phyloP scores from a whole-genome alignment of 2,888 invertebrate species.

The Chydorus sphaericus region DNA sequence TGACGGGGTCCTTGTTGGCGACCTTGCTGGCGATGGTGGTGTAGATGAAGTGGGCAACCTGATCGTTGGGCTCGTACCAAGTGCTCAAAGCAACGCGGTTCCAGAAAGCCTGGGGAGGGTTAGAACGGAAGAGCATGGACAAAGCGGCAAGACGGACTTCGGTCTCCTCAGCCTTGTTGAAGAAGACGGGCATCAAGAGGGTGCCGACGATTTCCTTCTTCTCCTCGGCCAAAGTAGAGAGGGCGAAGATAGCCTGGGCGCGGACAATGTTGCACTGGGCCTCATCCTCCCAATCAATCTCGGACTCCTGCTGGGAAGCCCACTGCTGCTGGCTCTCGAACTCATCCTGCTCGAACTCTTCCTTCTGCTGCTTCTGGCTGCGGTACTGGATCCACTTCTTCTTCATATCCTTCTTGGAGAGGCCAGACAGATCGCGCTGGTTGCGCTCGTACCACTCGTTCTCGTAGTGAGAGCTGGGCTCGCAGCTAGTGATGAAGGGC shows the following conservation, averaged over 20 bases:
- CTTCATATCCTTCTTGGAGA: slow-evolving; percentile 9
- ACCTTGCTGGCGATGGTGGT: slow-evolving; percentile 23
- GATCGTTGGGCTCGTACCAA: slow-evolving; percentile 25
- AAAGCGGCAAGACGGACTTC: slow-evolving; percentile 27
- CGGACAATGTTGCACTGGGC: slow-evolving; percentile 13
- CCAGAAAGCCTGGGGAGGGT: slow-evolving; percentile 24
- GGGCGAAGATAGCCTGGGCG: slow-evolving; percentile 20
- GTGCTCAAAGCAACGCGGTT: slow-evolving; percentile 28
- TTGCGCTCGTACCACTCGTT: slow-evolving; percentile 7
- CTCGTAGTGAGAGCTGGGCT: slow-evolving; percentile 11
- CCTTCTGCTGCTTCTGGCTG: background rate
- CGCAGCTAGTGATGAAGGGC: slow-evolving; percentile 12
- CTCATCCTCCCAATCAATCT: slow-evolving; percentile 3
- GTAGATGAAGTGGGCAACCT: slow-evolving; percentile 26
- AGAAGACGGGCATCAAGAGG: slow-evolving; percentile 24
- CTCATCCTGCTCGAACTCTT: background rate
- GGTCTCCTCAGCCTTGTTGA: slow-evolving; percentile 25
- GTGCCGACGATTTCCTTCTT: slow-evolving; percentile 18
- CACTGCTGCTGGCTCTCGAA: slow-evolving; percentile 1
- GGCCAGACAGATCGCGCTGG: background rate
- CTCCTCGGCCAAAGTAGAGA: slow-evolving; percentile 19
- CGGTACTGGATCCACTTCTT: slow-evolving; percentile 7
- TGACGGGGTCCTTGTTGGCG: slow-evolving; percentile 18
- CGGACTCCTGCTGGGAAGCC: background rate
- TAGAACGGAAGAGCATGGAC: slow-evolving; percentile 23